Conservation (phyloP, 2,797 vertebrate species). For the Schizopygopsis pylzovi region DNA sequence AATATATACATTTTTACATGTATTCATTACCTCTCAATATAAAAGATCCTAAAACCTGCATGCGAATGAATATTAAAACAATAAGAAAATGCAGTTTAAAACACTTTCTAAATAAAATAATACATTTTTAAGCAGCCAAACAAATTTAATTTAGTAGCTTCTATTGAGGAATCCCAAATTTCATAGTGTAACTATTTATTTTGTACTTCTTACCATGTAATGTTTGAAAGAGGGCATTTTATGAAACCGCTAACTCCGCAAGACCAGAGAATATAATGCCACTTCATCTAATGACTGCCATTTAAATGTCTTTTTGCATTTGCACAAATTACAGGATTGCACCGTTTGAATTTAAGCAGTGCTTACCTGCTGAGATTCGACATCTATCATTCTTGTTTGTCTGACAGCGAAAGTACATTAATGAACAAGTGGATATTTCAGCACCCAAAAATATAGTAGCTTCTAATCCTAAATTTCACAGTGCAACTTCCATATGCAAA, state of each 20-base stretch:
- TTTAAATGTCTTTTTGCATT: not conserved
- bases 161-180: not conserved
- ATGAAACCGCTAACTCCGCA: not conserved
- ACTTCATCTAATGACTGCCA: not conserved
- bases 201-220: not conserved
- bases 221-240: not conserved
- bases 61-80: not conserved
- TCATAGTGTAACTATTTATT: not conserved
- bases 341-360: not conserved
- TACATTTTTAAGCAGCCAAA: not conserved
- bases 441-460: not conserved
- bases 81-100: not conserved
- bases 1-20: not conserved
- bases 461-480: not conserved
- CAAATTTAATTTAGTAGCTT: not conserved
- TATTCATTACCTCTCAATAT: not conserved
- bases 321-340: not conserved
- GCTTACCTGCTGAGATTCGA: not conserved
- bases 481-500: not conserved
- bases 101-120: not conserved
- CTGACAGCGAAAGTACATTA: not conserved
- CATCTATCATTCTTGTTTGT: not conserved
- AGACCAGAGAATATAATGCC: not conserved
- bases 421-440: not conserved
- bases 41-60: not conserved